Base-by-base conservation (phyloP, 2,888 invertebrate species). In the Athetis lepigone region DNA sequence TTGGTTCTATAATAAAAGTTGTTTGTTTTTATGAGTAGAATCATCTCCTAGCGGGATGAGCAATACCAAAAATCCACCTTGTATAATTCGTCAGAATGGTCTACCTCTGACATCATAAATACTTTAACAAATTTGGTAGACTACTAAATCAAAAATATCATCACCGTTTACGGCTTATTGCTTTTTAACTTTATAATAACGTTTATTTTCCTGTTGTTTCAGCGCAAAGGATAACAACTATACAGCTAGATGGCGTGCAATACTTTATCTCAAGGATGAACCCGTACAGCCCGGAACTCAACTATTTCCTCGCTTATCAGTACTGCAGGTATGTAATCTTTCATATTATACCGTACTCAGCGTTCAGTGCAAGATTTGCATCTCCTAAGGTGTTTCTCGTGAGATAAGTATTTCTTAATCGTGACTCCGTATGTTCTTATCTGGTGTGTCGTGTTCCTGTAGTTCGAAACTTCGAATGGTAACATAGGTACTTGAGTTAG, bases 231-330 rank as follows among this genome's bases (percentile, higher is more conserved):
- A 98, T 98, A 94, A 98, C 97, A 70, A 98, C 98, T 78, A 98
- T 98, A 82, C 98, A 98, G 88, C 91, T 98, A 84, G 98, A 98
- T 93, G 97, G 97, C 68, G 97, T 97, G 62, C 98, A 98, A 88
- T 98, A 98, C 89, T 98, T 97, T 88, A 97, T 98, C 77, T 98
- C 97, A 83, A 95, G 97, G 86, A 98, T 98, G 97, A 98, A 98
- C 91, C 98, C 98, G 11, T 98, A 98, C 91, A 97, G 97, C 74
- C 97, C 98, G 27, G 97, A 97, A 90, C 95, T 98, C 73, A 98
- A 98, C 92, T 98, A 97, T 89, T 98, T 97, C 95, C 95, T 98
- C 85, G 97, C 98, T 49, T 98, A 98, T 92, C 98, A 98, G 87
- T 98, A 98, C 87, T 98, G 98, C 92, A 97, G 95, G 95, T 95